Conservation (phyloP, 2,113 vertebrate species). For the Hirundichthys speculiger region DNA sequence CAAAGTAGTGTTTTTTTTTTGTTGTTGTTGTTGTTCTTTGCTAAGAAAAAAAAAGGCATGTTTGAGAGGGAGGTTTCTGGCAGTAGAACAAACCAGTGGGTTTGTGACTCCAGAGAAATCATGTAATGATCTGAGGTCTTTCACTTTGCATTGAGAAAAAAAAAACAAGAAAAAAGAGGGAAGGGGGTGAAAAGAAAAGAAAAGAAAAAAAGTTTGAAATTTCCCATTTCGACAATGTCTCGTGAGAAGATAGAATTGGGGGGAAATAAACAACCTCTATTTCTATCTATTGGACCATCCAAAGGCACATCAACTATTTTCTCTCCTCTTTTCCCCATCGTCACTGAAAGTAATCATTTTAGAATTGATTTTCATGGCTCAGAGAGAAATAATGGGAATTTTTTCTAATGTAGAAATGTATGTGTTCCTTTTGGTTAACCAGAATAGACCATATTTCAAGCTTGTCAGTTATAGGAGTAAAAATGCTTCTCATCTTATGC, state of each 20-base stretch:
- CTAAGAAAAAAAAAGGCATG: slow-evolving; percentile 37
- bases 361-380: slow-evolving; percentile 99
- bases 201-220: slow-evolving; percentile 72
- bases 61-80: slow-evolving; percentile 42
- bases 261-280: slow-evolving; percentile 76
- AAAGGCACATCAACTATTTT: slow-evolving; percentile 88
- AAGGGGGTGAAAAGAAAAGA: slow-evolving; percentile 44
- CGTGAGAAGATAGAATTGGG: slow-evolving; percentile 77
- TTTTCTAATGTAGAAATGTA: slow-evolving; percentile 97
- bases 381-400: slow-evolving; percentile 99
- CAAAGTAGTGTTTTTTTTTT: no score
- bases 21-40: slow-evolving; percentile 23
- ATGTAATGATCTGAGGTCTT: slow-evolving; percentile 42
- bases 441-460: slow-evolving; percentile 96
- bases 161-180: slow-evolving; percentile 64
- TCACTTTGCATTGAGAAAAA: slow-evolving; percentile 36
- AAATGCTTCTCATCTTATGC: slow-evolving; percentile 78
- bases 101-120: slow-evolving; percentile 37
- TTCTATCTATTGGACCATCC: slow-evolving; percentile 89
- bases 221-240: slow-evolving; percentile 79
- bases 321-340: slow-evolving; percentile 69
- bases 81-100: slow-evolving; percentile 41
- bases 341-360: slow-evolving; percentile 94
- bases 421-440: slow-evolving; percentile 99
- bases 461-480: slow-evolving; percentile 91